Conservation (phyloP, 2,113 vertebrate species). For the Eira barbara region DNA sequence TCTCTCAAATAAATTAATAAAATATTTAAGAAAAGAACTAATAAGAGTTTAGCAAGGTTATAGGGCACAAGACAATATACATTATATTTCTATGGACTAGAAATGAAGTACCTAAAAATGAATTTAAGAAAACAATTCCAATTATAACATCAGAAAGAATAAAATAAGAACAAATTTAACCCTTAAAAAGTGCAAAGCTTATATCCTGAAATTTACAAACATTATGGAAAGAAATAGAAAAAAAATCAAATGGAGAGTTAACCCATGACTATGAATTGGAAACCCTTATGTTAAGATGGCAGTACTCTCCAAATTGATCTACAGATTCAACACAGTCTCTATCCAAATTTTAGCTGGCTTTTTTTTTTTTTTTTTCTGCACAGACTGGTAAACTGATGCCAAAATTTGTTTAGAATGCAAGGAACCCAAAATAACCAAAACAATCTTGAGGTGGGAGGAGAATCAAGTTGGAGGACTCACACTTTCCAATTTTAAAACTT, state of each 20-base stretch:
- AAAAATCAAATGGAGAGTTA: background rate
- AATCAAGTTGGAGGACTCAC: background rate
- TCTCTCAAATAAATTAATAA: background rate
- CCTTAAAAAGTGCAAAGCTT: background rate
- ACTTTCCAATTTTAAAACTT: background rate
- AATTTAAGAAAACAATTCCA: background rate
- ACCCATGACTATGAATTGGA: background rate
- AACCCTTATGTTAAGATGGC: background rate
- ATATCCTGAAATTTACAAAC: background rate
- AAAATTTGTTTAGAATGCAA: background rate
- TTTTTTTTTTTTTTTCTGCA: no score
- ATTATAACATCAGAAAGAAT: background rate
- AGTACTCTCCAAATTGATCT: background rate
- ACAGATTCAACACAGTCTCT: background rate
- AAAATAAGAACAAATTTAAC: background rate
- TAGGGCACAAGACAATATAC: background rate
- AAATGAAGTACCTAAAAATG: background rate
- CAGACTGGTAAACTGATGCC: background rate
- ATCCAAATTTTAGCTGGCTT: no score
- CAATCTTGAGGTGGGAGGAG: background rate
- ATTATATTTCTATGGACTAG: background rate
- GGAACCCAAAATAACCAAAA: background rate
- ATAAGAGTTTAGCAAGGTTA: background rate
- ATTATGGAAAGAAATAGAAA: background rate
- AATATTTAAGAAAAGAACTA: background rate